Percentiles rank a stretch among this genome's conserved stretches.
phyloP scores from a whole-genome alignment of 2,797 vertebrate species.

The Eptatretus atami region DNA sequence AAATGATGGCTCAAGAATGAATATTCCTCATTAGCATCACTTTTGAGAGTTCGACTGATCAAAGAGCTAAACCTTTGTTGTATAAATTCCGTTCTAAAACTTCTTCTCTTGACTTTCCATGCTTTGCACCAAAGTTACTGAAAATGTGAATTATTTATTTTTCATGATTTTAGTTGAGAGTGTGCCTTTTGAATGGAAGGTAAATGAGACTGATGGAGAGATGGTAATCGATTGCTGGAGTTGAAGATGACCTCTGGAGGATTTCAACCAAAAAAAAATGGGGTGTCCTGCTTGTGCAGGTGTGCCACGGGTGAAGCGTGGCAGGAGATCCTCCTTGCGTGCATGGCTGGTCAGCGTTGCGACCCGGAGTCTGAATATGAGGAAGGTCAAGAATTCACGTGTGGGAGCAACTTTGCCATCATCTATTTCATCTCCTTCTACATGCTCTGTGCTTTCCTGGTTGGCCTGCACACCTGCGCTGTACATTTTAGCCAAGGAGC shows the following conservation, averaged over 20 bases:
- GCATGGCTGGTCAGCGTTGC: constrained; percentile 61
- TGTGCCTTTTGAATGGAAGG: neutral
- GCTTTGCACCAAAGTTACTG: no score
- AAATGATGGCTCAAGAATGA: no score
- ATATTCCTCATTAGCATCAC: no score
- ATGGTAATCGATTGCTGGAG: no score
- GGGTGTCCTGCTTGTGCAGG: constrained; percentile 14
- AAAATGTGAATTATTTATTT: neutral
- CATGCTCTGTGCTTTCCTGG: constrained; percentile 96
- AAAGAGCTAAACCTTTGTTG: no score
- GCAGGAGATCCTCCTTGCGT: constrained; percentile 96
- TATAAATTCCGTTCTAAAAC: no score
- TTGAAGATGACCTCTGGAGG: no score
- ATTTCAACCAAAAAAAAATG: no score
- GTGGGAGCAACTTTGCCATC: constrained; percentile 82
- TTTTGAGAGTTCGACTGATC: no score
- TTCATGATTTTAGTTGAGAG: neutral
- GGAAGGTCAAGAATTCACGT: constrained; percentile 59
- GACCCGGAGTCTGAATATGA: constrained; percentile 66
- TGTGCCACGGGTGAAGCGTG: constrained; percentile 93
- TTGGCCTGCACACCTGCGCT: constrained; percentile 13
- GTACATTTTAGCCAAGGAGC: neutral
- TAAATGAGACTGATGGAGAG: neutral
- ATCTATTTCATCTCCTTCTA: constrained; percentile 96
- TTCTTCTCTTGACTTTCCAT: no score